Evolutionary conservation across 1,140 invertebrate genomes (phyloP).

Genomic region (Cheumatopsyche charites): DNA sequence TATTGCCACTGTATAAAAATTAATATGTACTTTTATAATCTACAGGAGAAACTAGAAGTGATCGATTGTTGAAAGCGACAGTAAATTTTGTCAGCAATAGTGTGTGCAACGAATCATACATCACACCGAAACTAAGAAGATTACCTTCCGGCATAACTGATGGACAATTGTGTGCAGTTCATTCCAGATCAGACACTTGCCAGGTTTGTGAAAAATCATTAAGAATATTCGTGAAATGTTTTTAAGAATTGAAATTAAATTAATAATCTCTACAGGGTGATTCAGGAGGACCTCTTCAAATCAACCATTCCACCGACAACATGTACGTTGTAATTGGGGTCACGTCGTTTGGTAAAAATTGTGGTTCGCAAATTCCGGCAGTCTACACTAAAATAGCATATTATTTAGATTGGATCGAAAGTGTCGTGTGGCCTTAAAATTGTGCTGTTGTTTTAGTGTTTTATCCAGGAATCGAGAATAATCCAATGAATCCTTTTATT

Average conservation of each 20-base stretch:
- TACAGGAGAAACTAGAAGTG: not conserved
- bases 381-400: constrained; percentile 68
- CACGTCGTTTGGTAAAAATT: constrained; percentile 37
- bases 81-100: not conserved
- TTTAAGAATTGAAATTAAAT: not conserved
- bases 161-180: constrained; percentile 29
- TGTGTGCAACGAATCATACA: not conserved
- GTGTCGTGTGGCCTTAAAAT: constrained; percentile 63
- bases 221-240: not conserved
- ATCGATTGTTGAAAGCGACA: not conserved
- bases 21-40: not conserved
- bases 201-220: constrained; percentile 7
- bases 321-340: constrained; percentile 53
- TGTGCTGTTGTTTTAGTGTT: too few relatives aligned
- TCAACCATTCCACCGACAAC: constrained; percentile 43
- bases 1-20: not conserved
- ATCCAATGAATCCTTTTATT: too few relatives aligned
- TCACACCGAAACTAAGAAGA: not conserved
- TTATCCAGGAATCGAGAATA: too few relatives aligned
- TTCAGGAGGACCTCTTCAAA: constrained; percentile 59
- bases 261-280: constrained; percentile 63
- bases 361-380: constrained; percentile 62
- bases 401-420: constrained; percentile 73
- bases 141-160: constrained; percentile 13
- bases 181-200: constrained; percentile 17